phyloP scores from a whole-genome alignment of 2,797 vertebrate species.

The Threskiornis aethiopicus region DNA sequence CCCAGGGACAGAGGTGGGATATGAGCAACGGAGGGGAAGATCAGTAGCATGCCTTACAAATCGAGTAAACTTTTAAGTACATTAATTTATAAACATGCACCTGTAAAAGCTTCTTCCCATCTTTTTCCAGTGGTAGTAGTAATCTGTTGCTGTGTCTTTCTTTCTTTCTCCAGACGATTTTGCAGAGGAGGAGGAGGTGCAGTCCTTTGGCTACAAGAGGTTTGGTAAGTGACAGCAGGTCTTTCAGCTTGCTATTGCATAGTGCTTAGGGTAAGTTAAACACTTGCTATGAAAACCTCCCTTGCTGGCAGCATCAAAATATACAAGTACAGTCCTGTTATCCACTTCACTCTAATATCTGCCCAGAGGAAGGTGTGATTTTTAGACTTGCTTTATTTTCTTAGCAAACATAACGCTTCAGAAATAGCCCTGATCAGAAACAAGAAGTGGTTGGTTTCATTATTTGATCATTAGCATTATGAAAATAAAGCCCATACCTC shows the following conservation, averaged over 20 bases:
- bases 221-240: constrained; percentile 89
- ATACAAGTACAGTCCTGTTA: background rate
- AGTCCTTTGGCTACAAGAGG: constrained; percentile 98
- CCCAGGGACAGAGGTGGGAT: background rate
- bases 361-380: background rate
- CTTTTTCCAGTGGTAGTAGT: background rate
- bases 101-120: background rate
- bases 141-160: constrained; percentile 8
- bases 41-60: background rate
- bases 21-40: background rate
- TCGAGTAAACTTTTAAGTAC: background rate
- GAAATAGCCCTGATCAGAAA: background rate
- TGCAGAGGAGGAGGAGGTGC: constrained; percentile 96
- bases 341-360: background rate
- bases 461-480: background rate
- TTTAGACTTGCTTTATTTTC: background rate
- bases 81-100: background rate
- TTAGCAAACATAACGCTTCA: background rate
- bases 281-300: background rate
- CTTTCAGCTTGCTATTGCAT: background rate
- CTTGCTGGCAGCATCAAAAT: background rate
- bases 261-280: background rate
- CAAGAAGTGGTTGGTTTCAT: background rate
- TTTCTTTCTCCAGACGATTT: constrained; percentile 89
- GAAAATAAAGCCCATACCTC: background rate